Evolutionary conservation across 2,797 vertebrate genomes (phyloP), one percentile per base, ranked within the genome.

Genomic region (Pangasius mekongensis): DNA sequence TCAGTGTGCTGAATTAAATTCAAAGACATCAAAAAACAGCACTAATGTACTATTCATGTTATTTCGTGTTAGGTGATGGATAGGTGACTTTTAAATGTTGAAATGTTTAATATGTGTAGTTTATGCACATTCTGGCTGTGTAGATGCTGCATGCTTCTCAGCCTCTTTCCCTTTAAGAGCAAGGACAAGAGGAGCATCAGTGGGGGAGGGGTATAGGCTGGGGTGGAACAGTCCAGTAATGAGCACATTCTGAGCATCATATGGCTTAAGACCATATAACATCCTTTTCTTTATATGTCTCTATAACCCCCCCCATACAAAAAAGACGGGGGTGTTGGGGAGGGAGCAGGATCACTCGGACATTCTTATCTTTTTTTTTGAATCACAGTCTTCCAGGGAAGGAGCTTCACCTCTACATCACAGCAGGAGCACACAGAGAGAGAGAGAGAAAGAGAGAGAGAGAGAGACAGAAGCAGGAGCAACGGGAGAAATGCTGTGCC

Each of bases 141-240:
- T 92, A 92, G 88, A 92, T 94, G 73, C 86, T 84, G 71, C 43
- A 10, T 78, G 33, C 87, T 80, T 91, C 94, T 96, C 94, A 92
- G 95, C 95, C 95, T 95, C 97, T 98, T 96, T 97, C 96, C 94
- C 97, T 98, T 98, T 98, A 98, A 98, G 97, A 97, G 94, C 92
- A 83, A 47, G 88, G 93, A 91, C 93, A 93, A 93, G 93, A 93
- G 91, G 94, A 92, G 93, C 93, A 92, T 73, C 91, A 89, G 93
- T 92, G 94, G 96, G 92, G 77, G 92, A 95, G 94, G 95, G 94
- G 93, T 95, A 93, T 94, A 92, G 95, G 94, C 89, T 93, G 95
- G 95, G 94, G 93, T 90, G 94, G 94, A 95, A 95, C 96, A 93
- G 94, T 94, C 95, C 96, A 96, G 96, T 95, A 94, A 94, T 95